phyloP scores from a whole-genome alignment of 2,113 vertebrate genomes.

The Caloenas nicobarica region DNA sequence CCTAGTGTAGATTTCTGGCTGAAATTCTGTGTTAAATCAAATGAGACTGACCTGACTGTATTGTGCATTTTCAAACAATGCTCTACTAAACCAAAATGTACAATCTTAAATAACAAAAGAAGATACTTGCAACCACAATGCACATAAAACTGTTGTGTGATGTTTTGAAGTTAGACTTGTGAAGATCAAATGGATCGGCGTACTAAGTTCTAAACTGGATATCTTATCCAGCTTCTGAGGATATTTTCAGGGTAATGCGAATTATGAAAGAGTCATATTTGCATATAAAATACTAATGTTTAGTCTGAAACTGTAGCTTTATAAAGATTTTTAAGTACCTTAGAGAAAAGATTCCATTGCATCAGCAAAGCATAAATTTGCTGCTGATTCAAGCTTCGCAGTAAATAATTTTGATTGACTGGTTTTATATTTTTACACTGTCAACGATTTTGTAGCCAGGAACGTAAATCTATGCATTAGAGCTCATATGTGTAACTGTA shows the following conservation, averaged over 20 bases:
- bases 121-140: not conserved
- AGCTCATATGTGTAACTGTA: not conserved
- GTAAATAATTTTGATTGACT: not conserved
- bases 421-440: not conserved
- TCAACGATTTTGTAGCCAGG: not conserved
- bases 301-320: not conserved
- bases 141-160: not conserved
- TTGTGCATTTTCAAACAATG: not conserved
- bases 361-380: not conserved
- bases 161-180: not conserved
- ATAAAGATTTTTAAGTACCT: not conserved
- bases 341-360: not conserved
- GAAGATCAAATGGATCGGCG: not conserved
- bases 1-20: not conserved
- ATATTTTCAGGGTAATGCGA: not conserved
- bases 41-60: not conserved
- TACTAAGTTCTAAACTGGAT: not conserved
- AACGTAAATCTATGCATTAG: not conserved
- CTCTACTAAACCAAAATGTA: not conserved
- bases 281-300: not conserved
- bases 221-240: not conserved
- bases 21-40: not conserved
- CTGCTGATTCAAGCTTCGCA: not conserved
- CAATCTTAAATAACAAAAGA: not conserved
- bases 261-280: not conserved